Evolutionary conservation across 2,797 vertebrate species (phyloP).

Genomic region (Numenius phaeopus): DNA sequence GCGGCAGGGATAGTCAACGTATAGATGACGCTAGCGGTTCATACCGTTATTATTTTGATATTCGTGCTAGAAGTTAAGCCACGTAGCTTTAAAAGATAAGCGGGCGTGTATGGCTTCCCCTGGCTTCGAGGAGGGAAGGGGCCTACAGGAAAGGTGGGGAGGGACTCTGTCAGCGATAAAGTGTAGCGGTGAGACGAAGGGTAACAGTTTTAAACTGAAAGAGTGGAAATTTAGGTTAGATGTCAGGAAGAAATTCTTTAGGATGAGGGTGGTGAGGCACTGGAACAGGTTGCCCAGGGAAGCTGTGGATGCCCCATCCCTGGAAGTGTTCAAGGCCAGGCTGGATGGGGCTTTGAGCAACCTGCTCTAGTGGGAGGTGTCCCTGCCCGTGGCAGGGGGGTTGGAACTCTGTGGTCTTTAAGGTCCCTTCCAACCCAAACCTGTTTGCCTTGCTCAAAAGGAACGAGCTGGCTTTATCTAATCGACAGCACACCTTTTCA

Average conservation of each 20-base stretch:
- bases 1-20: background rate
- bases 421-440: background rate
- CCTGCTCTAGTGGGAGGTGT: too few species aligned
- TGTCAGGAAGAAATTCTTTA: background rate
- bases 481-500: background rate
- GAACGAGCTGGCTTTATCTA: background rate
- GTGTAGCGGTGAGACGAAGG: too few species aligned
- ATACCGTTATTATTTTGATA: fast-evolving
- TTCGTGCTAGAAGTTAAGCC: fast-evolving
- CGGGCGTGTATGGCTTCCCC: fast-evolving
- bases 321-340: background rate
- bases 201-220: background rate
- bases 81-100: fast-evolving
- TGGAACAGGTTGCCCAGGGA: background rate
- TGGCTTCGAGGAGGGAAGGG: fast-evolving
- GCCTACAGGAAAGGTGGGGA: background rate
- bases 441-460: background rate
- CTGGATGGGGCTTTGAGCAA: background rate
- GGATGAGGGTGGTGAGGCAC: background rate
- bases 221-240: background rate
- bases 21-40: fast-evolving
- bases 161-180: background rate
- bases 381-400: background rate
- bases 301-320: background rate
- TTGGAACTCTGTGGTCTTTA: background rate